phyloP scores from a whole-genome alignment of 2,113 vertebrate species.

The Hystrix brachyura region DNA sequence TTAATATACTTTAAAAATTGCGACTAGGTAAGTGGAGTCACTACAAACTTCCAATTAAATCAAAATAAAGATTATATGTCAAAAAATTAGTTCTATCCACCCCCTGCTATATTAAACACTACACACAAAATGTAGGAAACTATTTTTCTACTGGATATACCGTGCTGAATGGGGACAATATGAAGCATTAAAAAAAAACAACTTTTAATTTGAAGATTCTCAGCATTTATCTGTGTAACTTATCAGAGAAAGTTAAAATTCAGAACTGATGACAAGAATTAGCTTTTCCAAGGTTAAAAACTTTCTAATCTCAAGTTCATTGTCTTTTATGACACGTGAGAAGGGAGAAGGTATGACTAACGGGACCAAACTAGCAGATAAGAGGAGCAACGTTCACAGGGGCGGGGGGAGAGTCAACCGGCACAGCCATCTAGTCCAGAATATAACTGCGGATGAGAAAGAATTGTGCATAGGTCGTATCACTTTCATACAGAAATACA shows the following conservation, averaged over 20 bases:
- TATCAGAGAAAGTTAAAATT: conserved; percentile 30
- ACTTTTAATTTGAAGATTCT: conserved; percentile 24
- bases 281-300: not conserved
- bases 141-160: not conserved
- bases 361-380: not conserved
- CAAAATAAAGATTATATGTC: not conserved
- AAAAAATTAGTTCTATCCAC: not conserved
- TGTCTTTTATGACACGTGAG: not conserved
- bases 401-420: not conserved
- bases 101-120: not conserved
- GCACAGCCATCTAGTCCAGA: not conserved
- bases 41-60: not conserved
- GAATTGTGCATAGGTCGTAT: not conserved
- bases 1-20: conserved; percentile 25
- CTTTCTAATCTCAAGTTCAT: conserved; percentile 33
- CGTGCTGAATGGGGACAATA: not conserved
- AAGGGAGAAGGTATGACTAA: not conserved
- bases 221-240: not conserved
- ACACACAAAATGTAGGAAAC: not conserved
- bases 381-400: too few relatives aligned
- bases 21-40: conserved; percentile 36
- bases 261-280: not conserved
- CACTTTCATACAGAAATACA: not conserved
- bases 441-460: not conserved
- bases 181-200: not conserved